A percentile compares a stretch with the other conserved stretches of the same genome.
Evolutionary conservation across 2,888 invertebrate species (phyloP).

Genomic region (Andrena camellia): DNA sequence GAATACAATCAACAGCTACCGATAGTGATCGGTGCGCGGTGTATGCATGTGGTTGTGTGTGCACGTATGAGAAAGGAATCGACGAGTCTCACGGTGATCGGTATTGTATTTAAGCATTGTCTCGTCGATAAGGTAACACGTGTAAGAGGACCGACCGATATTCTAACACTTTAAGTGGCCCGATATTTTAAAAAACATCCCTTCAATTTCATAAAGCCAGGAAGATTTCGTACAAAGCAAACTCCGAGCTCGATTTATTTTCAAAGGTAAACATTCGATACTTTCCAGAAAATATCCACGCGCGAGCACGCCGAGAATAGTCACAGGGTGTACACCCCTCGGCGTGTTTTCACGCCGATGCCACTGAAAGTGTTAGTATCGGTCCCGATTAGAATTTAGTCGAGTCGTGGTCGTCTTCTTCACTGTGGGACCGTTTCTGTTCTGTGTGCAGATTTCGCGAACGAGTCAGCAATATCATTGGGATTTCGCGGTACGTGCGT

Average conservation of each 20-base stretch:
- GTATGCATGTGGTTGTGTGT: conserved; percentile 26
- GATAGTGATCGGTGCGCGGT: conserved; percentile 27
- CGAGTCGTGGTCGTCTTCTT: conserved; percentile 3
- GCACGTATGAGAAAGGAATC: conserved; percentile 34
- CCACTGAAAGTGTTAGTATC: too few relatives aligned
- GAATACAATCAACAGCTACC: conserved; percentile 54
- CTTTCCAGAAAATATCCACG: too few relatives aligned
- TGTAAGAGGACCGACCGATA: conserved; percentile 39
- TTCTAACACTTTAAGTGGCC: conserved; percentile 29
- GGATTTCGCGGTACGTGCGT: conserved; percentile 35
- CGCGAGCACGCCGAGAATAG: too few relatives aligned
- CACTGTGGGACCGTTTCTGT: conserved; percentile 1
- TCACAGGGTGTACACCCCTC: too few relatives aligned
- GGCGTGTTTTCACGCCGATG: too few relatives aligned
- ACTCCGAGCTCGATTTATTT: too few relatives aligned
- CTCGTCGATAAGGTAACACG: conserved; percentile 52
- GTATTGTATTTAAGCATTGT: conserved; percentile 32
- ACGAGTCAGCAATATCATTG: conserved; percentile 54
- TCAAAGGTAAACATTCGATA: too few relatives aligned
- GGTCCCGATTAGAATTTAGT: conserved; percentile 18
- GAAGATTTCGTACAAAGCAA: too few relatives aligned
- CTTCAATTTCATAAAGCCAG: too few relatives aligned
- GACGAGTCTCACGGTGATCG: conserved; percentile 35
- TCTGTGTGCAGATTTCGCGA: conserved; percentile 13
- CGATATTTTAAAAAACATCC: too few relatives aligned